Conservation (phyloP, 2,797 vertebrate genomes). For the Oreonectes daqikongensis region DNA sequence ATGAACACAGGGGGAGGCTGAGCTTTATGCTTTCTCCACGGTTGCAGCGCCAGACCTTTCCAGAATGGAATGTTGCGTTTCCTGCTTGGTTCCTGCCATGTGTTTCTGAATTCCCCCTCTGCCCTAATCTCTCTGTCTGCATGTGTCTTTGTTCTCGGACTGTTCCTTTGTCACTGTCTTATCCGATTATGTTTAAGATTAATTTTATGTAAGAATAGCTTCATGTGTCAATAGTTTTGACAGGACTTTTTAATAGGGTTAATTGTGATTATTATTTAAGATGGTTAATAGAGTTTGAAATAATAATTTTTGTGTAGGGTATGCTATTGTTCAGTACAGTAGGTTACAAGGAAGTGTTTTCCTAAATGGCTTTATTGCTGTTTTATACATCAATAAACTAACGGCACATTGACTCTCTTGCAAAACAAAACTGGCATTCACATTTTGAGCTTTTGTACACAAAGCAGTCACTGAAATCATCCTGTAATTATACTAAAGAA, state of each 20-base stretch:
- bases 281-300: not conserved
- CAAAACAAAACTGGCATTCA: not conserved
- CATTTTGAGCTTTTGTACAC: not conserved
- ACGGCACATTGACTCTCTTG: not conserved
- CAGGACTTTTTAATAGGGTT: too few relatives aligned
- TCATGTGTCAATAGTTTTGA: not conserved
- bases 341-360: not conserved
- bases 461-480: not conserved
- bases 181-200: not conserved
- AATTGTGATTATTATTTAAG: not conserved
- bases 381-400: not conserved
- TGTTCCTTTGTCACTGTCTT: slow-evolving; percentile 29
- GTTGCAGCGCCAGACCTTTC: slow-evolving; percentile 56
- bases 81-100: slow-evolving; percentile 66
- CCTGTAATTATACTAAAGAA: not conserved
- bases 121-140: slow-evolving; percentile 43
- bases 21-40: slow-evolving; percentile 55
- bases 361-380: not conserved
- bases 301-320: not conserved
- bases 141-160: slow-evolving; percentile 34
- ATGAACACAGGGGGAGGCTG: slow-evolving; percentile 59
- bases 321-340: not conserved
- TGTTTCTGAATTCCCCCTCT: slow-evolving; percentile 61
- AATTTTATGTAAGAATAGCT: not conserved
- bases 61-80: slow-evolving; percentile 68